Base-by-base conservation (phyloP, 2,888 invertebrate species). In the Rotaria magnacalcarata region DNA sequence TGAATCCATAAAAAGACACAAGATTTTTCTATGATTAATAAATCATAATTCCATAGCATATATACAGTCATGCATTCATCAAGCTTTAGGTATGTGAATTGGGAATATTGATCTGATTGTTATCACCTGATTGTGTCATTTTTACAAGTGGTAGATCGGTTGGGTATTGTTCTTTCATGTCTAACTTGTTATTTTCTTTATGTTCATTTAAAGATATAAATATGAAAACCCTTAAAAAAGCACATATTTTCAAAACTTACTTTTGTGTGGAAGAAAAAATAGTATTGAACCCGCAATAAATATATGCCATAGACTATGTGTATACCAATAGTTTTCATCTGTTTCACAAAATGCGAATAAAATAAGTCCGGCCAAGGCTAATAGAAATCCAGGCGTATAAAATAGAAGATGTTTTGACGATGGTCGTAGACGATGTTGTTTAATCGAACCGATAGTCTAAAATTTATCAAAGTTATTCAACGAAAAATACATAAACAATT, bases 331-430 rank as follows among this genome's bases (percentile, higher is more conserved):
- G 92, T 96, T 96, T 88, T 94, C 93, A 88, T 94, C 94, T 0
- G 96, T 96, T 91, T 96, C 95, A 85, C 96, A 91, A 89, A 96
- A 94, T 43, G 94, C 94, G 90, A 94, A 96, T 89, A 95, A 94
- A n/a, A 94, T 90, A 47, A 96, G 92, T 0, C 95, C 96, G 2
- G 94, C 90, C 19, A 93, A 91, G 1, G 95, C 95, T 75, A 95
- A 91, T 56, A 93, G 89, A 8, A 94, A 89, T 8, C 96, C 96
- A 8, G 94, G 91, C 75, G 19, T 67, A 41, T 34, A 34, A 34
- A 67, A 67, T 34, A 67, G 6, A 34, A 67, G 34, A 34, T 19
- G 67, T 67, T 67, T 67, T 6, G 19, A 16, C 2, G 67, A 67
- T 67, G 67, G 67, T 34, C 14, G 67, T 67, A 67, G 34, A 67